These are phyloP conservation scores for Chorisops tibialis DNA, from an alignment of 2,888 invertebrate genomes.

Conservation along the genomic window DNA sequence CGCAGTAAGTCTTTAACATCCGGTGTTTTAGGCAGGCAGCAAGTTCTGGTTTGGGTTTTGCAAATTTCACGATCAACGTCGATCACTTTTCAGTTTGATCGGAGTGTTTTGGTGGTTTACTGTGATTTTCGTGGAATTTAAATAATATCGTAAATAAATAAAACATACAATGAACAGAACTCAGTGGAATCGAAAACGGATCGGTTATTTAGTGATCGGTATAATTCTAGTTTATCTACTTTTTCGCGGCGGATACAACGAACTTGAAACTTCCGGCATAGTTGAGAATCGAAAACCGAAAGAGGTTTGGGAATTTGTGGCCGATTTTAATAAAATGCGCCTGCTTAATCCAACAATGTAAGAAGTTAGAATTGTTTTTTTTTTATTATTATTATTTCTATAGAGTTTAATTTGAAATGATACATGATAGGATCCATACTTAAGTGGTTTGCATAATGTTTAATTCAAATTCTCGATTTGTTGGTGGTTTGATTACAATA, in stretches of 20 bases:
- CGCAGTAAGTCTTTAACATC: too few relatives aligned
- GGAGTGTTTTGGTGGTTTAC: too few relatives aligned
- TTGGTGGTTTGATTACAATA: too few relatives aligned
- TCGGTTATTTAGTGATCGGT: constrained; percentile 29
- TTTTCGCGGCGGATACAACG: constrained; percentile 46
- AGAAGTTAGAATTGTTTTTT: constrained; percentile 43
- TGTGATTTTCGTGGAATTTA: not conserved
- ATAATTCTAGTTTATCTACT: constrained; percentile 43
- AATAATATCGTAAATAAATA: not conserved
- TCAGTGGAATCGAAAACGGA: constrained; percentile 29
- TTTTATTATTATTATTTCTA: not conserved
- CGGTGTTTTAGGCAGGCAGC: too few relatives aligned
- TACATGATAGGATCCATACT: too few relatives aligned
- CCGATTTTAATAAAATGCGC: constrained; percentile 71
- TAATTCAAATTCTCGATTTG: too few relatives aligned
- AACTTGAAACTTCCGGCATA: constrained; percentile 53
- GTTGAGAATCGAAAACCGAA: constrained; percentile 59
- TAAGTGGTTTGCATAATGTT: too few relatives aligned
- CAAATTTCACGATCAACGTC: too few relatives aligned
- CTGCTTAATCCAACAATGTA: constrained; percentile 70
- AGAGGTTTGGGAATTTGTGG: constrained; percentile 69
- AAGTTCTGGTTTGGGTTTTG: too few relatives aligned
- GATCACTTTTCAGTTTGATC: too few relatives aligned
- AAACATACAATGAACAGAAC: constrained; percentile 25
- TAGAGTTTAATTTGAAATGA: too few relatives aligned